These are phyloP conservation scores for Limnodromus scolopaceus DNA, from an alignment of 2,797 vertebrate species.

Conservation along the genomic window DNA sequence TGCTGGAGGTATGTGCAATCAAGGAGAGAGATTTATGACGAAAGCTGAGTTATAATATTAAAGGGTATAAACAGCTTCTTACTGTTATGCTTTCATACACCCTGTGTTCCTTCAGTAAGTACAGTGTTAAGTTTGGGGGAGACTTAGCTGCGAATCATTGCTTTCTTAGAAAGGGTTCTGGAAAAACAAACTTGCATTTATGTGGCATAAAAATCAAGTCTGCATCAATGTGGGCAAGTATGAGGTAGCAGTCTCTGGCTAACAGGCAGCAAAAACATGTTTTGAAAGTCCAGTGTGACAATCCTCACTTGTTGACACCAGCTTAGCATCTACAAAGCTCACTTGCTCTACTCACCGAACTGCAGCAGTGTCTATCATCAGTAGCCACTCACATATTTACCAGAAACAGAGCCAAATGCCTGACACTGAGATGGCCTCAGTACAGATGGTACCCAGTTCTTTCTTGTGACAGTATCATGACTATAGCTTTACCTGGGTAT, in stretches of 20 bases:
- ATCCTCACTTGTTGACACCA: neutral
- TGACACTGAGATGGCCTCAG: neutral
- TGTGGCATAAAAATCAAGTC: neutral
- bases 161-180: conserved; percentile 42
- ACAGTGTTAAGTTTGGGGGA: conserved; percentile 56
- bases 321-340: neutral
- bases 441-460: accelerated
- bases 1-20: conserved; percentile 65
- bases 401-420: neutral
- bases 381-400: neutral
- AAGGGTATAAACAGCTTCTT: conserved; percentile 78
- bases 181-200: conserved; percentile 44
- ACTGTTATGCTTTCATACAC: conserved; percentile 59
- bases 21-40: conserved; percentile 76
- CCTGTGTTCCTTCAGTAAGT: conserved; percentile 42
- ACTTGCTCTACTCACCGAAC: neutral
- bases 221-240: neutral
- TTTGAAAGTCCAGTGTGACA: neutral
- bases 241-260: neutral
- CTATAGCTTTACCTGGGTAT: neutral
- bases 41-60: conserved; percentile 75
- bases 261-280: neutral
- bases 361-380: neutral
- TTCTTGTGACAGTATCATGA: neutral
- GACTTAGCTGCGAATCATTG: conserved; percentile 45